Evolutionary conservation across 2,797 vertebrate species (phyloP), one percentile per base, ranked within the genome.

Genomic region (Enteromius paludinosus): DNA sequence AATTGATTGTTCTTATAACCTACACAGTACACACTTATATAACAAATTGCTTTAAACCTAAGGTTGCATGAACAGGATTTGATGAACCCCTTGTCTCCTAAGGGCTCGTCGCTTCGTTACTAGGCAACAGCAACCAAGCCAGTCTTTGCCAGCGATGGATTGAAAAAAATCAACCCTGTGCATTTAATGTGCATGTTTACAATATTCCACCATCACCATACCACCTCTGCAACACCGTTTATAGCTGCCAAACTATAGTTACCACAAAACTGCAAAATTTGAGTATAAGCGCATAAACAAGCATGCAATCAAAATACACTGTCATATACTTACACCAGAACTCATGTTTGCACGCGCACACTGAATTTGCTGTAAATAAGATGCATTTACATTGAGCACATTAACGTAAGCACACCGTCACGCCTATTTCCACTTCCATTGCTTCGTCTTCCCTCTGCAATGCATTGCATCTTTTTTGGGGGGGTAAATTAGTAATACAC

Each of bases 321-420:
- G 30, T 52, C 47, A 62, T 28, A 70, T 71, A 85, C 76, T 84
- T 79, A 83, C 86, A 80, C 14, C 18, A 23, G n/a, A 62, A 17
- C 62, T 87, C 75, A 79, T 84, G 75, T 74, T 61, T 74, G 45
- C 20, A 43, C 23, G 52, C 12, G 35, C 12, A 35, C 43, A 25
- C 47, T 9, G 41, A 18, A 61, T 68, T 23, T 25, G 38, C 18
- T 61, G 14, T 49, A 17, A 45, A 47, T 62, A 10, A n/a, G 8
- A n/a, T 30, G 4, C 56, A 25, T 68, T 38, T 41, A 68, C 23
- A 70, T 10, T 47, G 20, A 23, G 41, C 7, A 59, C 38, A 78
- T 77, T 6, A 47, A 35, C 25, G 62, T 18, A 72, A 25, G 30
- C 33, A 74, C 25, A 69, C 59, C 61, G 66, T 49, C 74, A 78